Conservation (phyloP, 2,888 invertebrate species). For the Lasius platythorax region DNA sequence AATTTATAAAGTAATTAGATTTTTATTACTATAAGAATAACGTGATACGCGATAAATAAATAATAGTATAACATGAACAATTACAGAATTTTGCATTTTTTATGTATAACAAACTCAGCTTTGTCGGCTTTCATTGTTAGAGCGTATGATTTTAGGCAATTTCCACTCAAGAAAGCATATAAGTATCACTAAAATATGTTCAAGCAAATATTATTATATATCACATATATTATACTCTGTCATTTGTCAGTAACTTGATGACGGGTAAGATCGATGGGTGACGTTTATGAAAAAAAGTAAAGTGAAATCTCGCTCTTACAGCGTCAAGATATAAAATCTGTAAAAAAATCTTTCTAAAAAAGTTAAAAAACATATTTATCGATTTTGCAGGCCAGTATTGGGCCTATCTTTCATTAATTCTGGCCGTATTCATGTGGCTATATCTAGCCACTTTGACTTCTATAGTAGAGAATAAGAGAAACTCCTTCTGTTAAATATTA, state of each 20-base stretch:
- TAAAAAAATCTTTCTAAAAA: background rate
- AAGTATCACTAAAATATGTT: background rate
- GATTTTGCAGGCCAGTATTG: background rate
- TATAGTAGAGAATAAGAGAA: background rate
- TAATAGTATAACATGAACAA: background rate
- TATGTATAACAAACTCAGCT: background rate
- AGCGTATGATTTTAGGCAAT: background rate
- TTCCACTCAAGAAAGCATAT: background rate
- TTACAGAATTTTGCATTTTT: background rate
- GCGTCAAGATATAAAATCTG: background rate
- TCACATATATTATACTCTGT: background rate
- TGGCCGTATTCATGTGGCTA: background rate
- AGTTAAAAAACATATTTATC: background rate
- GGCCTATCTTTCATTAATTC: background rate
- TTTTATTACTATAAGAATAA: background rate
- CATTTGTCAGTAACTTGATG: background rate
- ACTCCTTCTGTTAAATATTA: background rate
- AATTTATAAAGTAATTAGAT: slow-evolving; percentile 3
- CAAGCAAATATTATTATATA: background rate
- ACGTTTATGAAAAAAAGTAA: background rate
- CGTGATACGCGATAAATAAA: background rate
- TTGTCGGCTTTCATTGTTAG: background rate
- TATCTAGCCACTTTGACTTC: background rate
- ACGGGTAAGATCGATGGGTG: background rate
- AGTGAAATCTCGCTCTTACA: background rate